Conservation (phyloP, 2,797 vertebrate species). For the Chaenodraco wilsoni region DNA sequence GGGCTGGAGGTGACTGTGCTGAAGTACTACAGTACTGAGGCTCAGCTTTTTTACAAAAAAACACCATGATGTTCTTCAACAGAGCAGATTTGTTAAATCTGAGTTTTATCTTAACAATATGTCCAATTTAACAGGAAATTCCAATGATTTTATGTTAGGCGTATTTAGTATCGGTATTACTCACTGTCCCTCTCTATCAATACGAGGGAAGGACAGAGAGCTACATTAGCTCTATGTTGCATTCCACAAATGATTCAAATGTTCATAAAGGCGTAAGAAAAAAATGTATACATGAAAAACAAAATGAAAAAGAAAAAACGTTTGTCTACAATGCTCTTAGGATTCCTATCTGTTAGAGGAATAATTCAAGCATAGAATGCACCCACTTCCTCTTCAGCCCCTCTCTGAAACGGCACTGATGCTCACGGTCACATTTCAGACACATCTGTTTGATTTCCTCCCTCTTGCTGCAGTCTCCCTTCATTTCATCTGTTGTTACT, state of each 20-base stretch:
- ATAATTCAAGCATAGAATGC: not conserved
- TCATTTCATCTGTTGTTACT: conserved; percentile 1
- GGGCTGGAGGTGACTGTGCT: not conserved
- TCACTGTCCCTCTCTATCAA: not conserved
- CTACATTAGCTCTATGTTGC: not conserved
- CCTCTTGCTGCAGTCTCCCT: conserved; percentile 23
- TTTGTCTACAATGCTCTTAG: not conserved
- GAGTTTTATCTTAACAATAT: not conserved
- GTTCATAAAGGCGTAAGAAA: not conserved
- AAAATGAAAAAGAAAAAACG: not conserved
- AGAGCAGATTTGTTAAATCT: not conserved
- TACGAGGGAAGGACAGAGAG: not conserved
- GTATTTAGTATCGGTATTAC: not conserved
- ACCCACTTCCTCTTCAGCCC: not conserved
- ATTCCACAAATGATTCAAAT: not conserved
- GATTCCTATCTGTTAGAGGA: not conserved
- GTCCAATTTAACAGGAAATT: not conserved
- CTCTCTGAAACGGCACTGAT: conserved; percentile 20
- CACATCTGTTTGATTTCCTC: conserved; percentile 4
- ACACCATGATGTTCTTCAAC: not conserved
- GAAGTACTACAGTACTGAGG: not conserved
- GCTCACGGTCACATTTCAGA: conserved; percentile 17
- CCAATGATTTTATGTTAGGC: not conserved
- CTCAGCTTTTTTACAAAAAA: not conserved
- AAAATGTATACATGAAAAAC: not conserved